Evolutionary conservation across 2,113 vertebrate genomes (phyloP), one percentile per base, ranked within the genome.

Genomic region (Pelobates fuscus): DNA sequence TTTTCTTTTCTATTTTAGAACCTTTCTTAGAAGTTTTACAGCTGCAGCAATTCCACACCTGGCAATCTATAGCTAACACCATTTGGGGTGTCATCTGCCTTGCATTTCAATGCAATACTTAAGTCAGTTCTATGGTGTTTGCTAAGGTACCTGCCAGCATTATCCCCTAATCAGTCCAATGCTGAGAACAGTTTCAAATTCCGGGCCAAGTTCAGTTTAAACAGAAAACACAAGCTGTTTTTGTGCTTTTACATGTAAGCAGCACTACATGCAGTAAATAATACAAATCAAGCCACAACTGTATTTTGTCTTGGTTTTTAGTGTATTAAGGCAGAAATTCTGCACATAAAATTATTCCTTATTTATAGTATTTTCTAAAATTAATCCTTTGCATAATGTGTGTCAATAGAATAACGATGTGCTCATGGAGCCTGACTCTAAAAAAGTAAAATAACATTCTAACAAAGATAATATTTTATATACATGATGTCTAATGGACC

Each of bases 21-120:
- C 62, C 63, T 75, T 74, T 74, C 85, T 91, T 85, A 87, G 89
- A 92, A 91, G 89, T 92, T 93, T 90, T 88, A 86, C 89, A 89
- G 90, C 89, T 87, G 87, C 88, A 87, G 85, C 85, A 87, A 82
- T 85, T 85, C 81, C 84, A 86, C 88, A 90, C 90, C 86, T 88
- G 81, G 84, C 83, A 78, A 86, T 88, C 86, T 84, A 72, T 80
- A 69, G 82, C 86, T 82, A 79, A 85, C 86, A 78, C 84, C 86
- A 52, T 52, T 81, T 83, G 58, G 83, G 84, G 86, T 89, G 85
- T 84, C 83, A 84, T 82, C 80, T 79, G 79, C 82, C 67, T 77
- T 78, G 81, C 82, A 72, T 81, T 84, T 82, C 78, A 81, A 81
- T 64, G 64, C 78, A 80, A 80, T 79, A 82, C 83, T 85, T 82